Conservation (phyloP, 2,888 invertebrate species). For the Rhimphoctona megacephalus region DNA sequence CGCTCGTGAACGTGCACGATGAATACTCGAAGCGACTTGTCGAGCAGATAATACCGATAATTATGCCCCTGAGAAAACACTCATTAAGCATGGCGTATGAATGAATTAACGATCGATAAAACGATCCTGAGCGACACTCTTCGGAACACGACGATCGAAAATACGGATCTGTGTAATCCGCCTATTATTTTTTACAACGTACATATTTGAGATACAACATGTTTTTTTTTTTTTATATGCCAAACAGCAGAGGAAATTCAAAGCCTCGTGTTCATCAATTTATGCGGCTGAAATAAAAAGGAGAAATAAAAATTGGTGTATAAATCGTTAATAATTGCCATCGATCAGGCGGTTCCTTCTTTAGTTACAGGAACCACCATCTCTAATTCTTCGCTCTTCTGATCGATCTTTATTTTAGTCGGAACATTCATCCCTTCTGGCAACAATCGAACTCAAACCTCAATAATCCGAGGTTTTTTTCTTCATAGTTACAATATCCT, state of each 20-base stretch:
- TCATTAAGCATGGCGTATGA: constrained; percentile 75
- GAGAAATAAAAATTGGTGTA: constrained; percentile 39
- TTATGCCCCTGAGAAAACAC: constrained; percentile 73
- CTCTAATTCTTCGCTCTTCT: constrained; percentile 58
- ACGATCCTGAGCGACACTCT: constrained; percentile 65
- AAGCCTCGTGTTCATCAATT: constrained; percentile 32
- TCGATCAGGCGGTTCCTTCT: constrained; percentile 32
- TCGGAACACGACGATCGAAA: constrained; percentile 15
- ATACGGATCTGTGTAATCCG: constrained; percentile 44
- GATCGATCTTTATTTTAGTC: constrained; percentile 62
- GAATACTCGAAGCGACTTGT: constrained; percentile 70
- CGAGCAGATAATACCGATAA: constrained; percentile 76
- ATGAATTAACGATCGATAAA: constrained; percentile 76
- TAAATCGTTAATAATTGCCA: constrained; percentile 51
- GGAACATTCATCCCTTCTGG: constrained; percentile 66
- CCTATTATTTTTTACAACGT: constrained; percentile 3
- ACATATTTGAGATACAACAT: not conserved
- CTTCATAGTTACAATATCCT: constrained; percentile 67
- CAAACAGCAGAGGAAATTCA: constrained; percentile 1
- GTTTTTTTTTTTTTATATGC: not conserved
- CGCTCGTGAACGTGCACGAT: constrained; percentile 68
- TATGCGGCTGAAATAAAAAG: constrained; percentile 66
- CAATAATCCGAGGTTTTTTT: constrained; percentile 36
- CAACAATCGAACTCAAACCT: constrained; percentile 23
- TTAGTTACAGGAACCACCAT: constrained; percentile 47